Base-by-base conservation (phyloP, 2,888 invertebrate genomes). In the Fragum fragum region DNA sequence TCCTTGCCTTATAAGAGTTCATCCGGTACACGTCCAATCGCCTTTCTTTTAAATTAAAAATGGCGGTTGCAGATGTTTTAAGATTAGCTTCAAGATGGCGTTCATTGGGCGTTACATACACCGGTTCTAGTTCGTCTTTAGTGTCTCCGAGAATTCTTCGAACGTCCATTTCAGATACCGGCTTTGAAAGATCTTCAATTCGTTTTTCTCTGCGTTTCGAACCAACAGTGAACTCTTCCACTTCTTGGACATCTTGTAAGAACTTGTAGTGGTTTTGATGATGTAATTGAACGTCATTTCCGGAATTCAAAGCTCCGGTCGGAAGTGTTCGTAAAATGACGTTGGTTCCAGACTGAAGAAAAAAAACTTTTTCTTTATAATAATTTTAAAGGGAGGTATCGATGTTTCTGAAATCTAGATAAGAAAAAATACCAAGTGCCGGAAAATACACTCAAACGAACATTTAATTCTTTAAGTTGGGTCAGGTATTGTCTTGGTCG, bases 201-300 rank as follows among this genome's bases (percentile, higher is more conserved):
- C 80, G 73, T 23, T 53, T 59, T 29, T 57, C 71, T 18, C 88
- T 66, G 9, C 66, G 69, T 28, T 32, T 79, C 6, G 87, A 79
- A 59, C 75, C 83, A 26, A 16, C 29, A 3, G 42, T 66, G 21
- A 26, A 23, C 14, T 23, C 36, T 6, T 28, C 26, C 0, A 42
- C 21, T 69, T 83, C 85, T 0, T 69, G 63, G 5, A 79, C 70
- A 73, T 83, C 80, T 7, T 52, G 55, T 7, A 87, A 73, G 61
- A 86, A 83, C 23, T 83, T 76, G 75, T 83, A 87, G 42, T 75
- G 74, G 73, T 89, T 89, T 36, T 81, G 71, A 66, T 89, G 89
- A 36, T 85, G 76, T 23, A 66, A 16, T 21, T 42, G 53, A 83
- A 89, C 21, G 86, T 83, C 9, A 82, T 73, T 5, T 47, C 69